Evolutionary conservation across 2,797 vertebrate species (phyloP).

Genomic region (Cirrhinus mrigala): DNA sequence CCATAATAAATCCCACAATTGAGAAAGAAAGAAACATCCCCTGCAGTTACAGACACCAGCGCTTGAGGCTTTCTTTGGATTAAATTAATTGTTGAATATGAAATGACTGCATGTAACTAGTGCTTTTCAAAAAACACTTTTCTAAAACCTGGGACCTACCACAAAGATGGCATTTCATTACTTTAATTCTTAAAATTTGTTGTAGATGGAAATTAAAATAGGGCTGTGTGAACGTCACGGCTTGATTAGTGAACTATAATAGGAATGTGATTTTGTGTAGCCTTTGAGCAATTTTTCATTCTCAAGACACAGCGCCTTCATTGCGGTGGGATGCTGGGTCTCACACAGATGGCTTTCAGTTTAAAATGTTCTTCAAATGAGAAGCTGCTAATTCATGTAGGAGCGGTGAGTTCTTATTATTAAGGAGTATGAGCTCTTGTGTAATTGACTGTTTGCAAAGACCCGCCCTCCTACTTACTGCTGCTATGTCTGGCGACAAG

Average conservation of each 20-base stretch:
- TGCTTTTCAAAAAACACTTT: conserved; percentile 13
- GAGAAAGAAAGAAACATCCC: conserved; percentile 1
- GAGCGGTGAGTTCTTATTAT: background rate
- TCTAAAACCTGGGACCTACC: background rate
- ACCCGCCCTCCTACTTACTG: too few relatives aligned
- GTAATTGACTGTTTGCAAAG: background rate
- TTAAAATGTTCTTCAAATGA: background rate
- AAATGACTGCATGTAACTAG: background rate
- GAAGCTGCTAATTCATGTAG: background rate
- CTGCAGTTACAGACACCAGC: conserved; percentile 28
- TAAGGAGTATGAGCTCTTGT: background rate
- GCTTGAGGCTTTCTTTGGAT: conserved; percentile 39
- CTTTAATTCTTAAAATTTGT: conserved; percentile 23
- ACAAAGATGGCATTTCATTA: conserved; percentile 24
- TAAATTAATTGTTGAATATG: conserved; percentile 37
- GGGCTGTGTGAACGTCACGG: background rate
- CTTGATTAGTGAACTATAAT: conserved; percentile 36
- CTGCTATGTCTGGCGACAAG: too few relatives aligned
- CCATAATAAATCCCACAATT: conserved; percentile 25
- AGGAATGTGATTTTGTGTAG: conserved; percentile 6
- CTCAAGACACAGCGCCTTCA: conserved; percentile 1
- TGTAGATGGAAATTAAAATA: conserved; percentile 36
- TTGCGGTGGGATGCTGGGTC: conserved; percentile 1
- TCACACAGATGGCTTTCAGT: background rate
- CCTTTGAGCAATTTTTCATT: conserved; percentile 12